Base-by-base conservation (phyloP, 1,140 invertebrate genomes). In the Drosophila pectinifera region DNA sequence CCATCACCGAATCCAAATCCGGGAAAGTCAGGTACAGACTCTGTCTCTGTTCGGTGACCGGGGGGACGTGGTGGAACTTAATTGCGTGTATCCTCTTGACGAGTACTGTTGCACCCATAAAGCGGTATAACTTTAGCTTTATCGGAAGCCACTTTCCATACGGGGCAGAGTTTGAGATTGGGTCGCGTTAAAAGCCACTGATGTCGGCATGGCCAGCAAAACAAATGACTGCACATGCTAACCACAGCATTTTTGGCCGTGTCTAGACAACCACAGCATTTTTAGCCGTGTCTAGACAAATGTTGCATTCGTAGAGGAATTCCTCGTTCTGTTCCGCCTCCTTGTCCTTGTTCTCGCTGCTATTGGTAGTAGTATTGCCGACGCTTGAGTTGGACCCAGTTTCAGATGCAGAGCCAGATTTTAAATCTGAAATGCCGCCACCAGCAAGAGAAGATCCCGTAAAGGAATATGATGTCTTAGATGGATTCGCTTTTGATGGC, bases 171-270 rank as follows among this genome's bases (percentile, higher is more conserved):
- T 92, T 98, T 98, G 61, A 96, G 94, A 78, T 95, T 96, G 0
- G 98, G 97, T 72, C 98, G 94, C 4, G 98, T 99, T 93, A 99
- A 97, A 59, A 99, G 93, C 99, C 99, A 99, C 90, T 99, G 98
- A 93, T 99, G 98, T 53, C 99, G 93, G 92, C 99, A 99, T 4
- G 99, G 98, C 99, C 99, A 99, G 92, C 99, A 99, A 94, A 99
- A 99, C 53, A 99, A 94, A 94, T 99, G 99, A 13, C 99, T 99
- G 93, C 99, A 99, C 95, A 99, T 95, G 92, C 98, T 99, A 85
- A 99, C 97, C 61, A 99, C n/a, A n/a, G n/a, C n/a, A n/a, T n/a
- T n/a, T n/a, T n/a, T n/a, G n/a, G n/a, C n/a, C n/a, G n/a, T n/a
- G n/a, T n/a, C n/a, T n/a, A n/a, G n/a, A n/a, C n/a, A n/a, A n/a